These are phyloP conservation scores for Trachymyrmex septentrionalis DNA, from an alignment of 1,140 invertebrate species.

Conservation along the genomic window DNA sequence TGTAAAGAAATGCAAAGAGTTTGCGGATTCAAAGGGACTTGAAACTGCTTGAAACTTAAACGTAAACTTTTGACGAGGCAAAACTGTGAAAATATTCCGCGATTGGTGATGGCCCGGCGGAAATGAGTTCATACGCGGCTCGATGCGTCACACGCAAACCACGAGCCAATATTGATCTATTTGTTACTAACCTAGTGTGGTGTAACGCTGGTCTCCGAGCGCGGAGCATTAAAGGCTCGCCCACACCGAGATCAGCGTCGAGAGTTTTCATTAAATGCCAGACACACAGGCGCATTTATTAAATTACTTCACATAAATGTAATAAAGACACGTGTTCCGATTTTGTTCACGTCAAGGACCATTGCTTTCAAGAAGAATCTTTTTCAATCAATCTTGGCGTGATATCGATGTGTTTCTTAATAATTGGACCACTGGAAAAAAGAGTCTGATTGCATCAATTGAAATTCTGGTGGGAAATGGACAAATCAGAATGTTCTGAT, in stretches of 20 bases:
- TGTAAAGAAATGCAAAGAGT: neutral
- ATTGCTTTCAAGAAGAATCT: neutral
- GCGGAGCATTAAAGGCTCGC: constrained; percentile 53
- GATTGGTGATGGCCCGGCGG: constrained; percentile 25
- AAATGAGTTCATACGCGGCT: constrained; percentile 56
- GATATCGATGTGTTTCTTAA: neutral
- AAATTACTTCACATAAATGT: neutral
- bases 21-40: neutral
- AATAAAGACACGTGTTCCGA: too few species aligned
- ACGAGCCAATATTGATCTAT: constrained; percentile 78
- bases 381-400: neutral
- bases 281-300: neutral
- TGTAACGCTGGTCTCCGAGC: constrained; percentile 50
- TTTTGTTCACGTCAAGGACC: neutral
- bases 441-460: too few species aligned
- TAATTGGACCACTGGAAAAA: too few species aligned
- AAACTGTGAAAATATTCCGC: constrained; percentile 5
- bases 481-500: too few species aligned
- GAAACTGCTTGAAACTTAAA: neutral
- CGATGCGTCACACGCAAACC: constrained; percentile 67
- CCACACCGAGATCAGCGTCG: constrained; percentile 10
- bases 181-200: constrained; percentile 76
- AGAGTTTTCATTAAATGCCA: neutral
- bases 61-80: neutral
- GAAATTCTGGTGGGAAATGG: too few species aligned